Conservation (phyloP, 2,797 vertebrate species). For the Pseudocheirus occidentalis region DNA sequence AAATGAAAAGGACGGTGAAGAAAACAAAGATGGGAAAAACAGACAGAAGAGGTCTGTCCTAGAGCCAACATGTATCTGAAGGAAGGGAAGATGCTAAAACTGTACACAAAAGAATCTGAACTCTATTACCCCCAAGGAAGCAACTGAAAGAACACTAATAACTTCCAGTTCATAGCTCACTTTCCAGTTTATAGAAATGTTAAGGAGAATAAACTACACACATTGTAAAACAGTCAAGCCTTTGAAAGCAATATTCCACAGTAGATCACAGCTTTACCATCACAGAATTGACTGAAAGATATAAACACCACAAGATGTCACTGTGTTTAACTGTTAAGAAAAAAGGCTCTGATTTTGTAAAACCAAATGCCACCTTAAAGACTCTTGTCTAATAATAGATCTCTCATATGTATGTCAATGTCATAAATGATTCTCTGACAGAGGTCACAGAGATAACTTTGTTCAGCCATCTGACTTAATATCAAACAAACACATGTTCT, state of each 20-base stretch:
- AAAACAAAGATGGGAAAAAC: background rate
- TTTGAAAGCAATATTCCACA: background rate
- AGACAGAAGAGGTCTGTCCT: background rate
- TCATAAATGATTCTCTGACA: background rate
- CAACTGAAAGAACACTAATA: background rate
- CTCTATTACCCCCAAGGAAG: background rate
- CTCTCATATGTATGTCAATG: background rate
- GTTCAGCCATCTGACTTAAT: background rate
- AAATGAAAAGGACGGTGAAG: background rate
- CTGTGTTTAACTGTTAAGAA: background rate
- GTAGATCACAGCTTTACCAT: background rate
- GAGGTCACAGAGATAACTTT: background rate
- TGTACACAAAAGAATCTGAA: background rate
- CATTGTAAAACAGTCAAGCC: background rate
- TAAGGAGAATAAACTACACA: background rate
- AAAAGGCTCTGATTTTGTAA: background rate
- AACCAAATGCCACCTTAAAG: background rate
- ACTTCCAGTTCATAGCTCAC: background rate
- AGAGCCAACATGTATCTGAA: background rate
- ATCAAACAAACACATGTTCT: background rate
- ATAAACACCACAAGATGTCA: background rate
- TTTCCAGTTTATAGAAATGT: background rate
- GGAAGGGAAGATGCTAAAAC: background rate
- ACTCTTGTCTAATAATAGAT: background rate
- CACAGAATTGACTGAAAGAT: background rate